Evolutionary conservation across 2,113 vertebrate genomes (phyloP).

Genomic region (Peucedramus taeniatus): DNA sequence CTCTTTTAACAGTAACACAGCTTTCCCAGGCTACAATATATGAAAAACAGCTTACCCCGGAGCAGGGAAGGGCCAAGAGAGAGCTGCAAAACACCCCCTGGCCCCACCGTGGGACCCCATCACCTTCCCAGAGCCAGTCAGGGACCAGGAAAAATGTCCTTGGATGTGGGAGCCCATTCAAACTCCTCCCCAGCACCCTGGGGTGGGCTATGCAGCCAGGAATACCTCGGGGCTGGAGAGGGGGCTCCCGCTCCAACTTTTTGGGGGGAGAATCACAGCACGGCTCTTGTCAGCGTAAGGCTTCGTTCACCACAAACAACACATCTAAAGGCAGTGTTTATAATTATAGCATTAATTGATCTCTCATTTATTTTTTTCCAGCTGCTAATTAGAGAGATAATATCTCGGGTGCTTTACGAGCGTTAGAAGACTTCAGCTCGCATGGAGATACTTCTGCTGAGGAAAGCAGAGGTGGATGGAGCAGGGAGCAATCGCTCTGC

Average conservation of each 20-base stretch:
- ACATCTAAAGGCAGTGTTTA: constrained; percentile 65
- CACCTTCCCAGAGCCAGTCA: neutral
- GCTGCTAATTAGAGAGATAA: constrained; percentile 72
- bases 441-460: constrained; percentile 34
- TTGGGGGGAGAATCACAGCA: neutral
- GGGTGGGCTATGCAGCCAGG: neutral
- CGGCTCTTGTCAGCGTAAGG: neutral
- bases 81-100: neutral
- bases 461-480: constrained; percentile 16
- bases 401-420: constrained; percentile 65
- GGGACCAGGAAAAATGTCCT: neutral
- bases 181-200: neutral
- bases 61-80: constrained; percentile 59
- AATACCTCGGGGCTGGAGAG: neutral
- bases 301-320: constrained; percentile 51
- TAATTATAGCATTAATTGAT: constrained; percentile 77
- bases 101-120: neutral
- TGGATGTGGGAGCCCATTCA: neutral
- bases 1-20: constrained; percentile 77
- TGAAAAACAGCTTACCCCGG: constrained; percentile 76
- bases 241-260: neutral
- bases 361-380: constrained; percentile 50
- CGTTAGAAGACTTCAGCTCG: constrained; percentile 31
- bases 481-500: neutral
- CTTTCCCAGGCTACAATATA: constrained; percentile 79